Percentiles rank a stretch among this genome's conserved stretches.
Evolutionary conservation across 2,797 vertebrate species (phyloP).

Genomic region (Lutjanus campechanus): DNA sequence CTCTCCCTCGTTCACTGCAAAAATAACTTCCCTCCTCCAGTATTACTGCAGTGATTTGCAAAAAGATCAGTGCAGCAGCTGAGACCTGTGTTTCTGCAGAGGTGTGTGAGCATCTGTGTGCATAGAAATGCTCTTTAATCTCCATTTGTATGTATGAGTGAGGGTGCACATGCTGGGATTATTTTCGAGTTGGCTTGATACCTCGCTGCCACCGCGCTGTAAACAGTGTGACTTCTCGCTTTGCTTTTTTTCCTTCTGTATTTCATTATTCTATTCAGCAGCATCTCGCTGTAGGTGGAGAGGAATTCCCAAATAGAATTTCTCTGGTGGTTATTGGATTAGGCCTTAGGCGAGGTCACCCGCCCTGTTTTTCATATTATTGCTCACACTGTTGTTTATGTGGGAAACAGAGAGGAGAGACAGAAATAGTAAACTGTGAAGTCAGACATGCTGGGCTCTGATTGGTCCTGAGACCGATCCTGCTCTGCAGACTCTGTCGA

Average conservation of each 20-base stretch:
- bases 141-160: conserved; percentile 14
- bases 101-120: neutral
- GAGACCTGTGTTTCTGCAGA: conserved; percentile 4
- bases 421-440: neutral
- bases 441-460: neutral
- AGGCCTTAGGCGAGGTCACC: conserved; percentile 9
- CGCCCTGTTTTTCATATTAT: neutral
- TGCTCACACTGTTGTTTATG: conserved; percentile 9
- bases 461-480: neutral
- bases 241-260: neutral
- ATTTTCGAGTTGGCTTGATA: conserved; percentile 22
- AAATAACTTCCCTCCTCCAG: conserved; percentile 14
- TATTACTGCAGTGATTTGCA: neutral
- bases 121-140: conserved; percentile 14
- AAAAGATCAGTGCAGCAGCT: conserved; percentile 25
- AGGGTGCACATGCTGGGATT: conserved; percentile 29
- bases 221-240: conserved; percentile 31
- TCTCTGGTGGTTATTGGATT: conserved; percentile 45
- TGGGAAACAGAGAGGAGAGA: neutral
- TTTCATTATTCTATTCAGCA: conserved; percentile 36
- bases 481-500: neutral
- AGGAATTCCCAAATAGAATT: conserved; percentile 58
- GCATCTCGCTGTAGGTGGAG: conserved; percentile 19
- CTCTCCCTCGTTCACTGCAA: neutral
- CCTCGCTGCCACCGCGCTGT: neutral